A percentile compares a stretch with the other conserved stretches of the same genome.
Evolutionary conservation across 53 echinoderm and acorn worm genomes (phyloP).

Genomic region (Hippasteria phrygiana): DNA sequence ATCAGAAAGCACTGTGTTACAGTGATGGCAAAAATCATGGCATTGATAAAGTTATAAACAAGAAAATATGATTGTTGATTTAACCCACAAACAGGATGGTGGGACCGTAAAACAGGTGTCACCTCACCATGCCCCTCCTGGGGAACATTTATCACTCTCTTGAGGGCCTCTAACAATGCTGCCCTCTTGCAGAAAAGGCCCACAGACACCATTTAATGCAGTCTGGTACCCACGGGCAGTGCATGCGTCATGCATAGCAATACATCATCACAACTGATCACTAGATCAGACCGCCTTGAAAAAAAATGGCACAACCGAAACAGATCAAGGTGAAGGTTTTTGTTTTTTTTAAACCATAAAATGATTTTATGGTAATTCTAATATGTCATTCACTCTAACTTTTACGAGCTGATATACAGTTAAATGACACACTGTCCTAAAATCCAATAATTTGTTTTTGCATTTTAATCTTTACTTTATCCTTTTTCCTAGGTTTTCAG

Average conservation of each 20-base stretch:
- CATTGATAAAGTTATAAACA: too few species aligned
- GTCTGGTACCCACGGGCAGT: conserved; percentile 12
- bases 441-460: too few species aligned
- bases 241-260: conserved; percentile 26
- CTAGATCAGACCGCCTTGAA: neutral
- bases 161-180: neutral
- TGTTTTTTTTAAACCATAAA: too few species aligned
- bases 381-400: too few species aligned
- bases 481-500: too few species aligned
- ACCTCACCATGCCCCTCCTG: neutral
- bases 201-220: neutral
- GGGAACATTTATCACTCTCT: conserved; percentile 20
- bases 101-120: conserved; percentile 27
- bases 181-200: neutral
- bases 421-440: too few species aligned
- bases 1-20: too few species aligned
- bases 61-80: neutral
- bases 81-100: neutral
- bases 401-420: too few species aligned
- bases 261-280: conserved; percentile 2
- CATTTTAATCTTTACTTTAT: too few species aligned
- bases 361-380: too few species aligned
- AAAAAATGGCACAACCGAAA: neutral
- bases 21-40: too few species aligned
- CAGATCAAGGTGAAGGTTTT: neutral